These are phyloP conservation scores for Leptinotarsa peninsularis DNA, from an alignment of 2,888 invertebrate species.

Conservation along the genomic window DNA sequence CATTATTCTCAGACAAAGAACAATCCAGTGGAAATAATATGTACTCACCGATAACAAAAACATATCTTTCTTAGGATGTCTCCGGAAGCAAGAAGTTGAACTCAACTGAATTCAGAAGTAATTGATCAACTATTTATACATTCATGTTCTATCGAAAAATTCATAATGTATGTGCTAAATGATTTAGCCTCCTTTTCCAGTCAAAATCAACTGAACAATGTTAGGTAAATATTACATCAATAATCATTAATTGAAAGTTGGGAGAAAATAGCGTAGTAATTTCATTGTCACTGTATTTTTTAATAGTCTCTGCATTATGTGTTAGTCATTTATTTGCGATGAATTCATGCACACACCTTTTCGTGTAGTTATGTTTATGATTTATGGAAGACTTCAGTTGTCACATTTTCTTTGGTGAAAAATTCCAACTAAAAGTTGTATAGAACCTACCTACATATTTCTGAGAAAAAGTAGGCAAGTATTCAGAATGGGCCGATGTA, in stretches of 20 bases:
- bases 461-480: too few species aligned
- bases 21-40: background rate
- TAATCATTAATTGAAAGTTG: constrained; percentile 33
- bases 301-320: background rate
- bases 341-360: constrained; percentile 3
- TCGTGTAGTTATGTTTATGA: background rate
- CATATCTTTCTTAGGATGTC: constrained; percentile 32
- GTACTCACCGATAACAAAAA: constrained; percentile 33
- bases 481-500: too few species aligned
- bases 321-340: background rate
- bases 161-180: constrained; percentile 38
- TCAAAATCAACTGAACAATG: constrained; percentile 30
- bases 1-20: background rate
- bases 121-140: constrained; percentile 37
- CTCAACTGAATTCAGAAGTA: constrained; percentile 31
- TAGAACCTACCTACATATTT: too few species aligned
- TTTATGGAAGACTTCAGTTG: too few species aligned
- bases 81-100: constrained; percentile 24
- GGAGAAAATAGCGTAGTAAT: constrained; percentile 23
- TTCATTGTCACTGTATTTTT: constrained; percentile 16
- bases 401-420: too few species aligned
- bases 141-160: constrained; percentile 18
- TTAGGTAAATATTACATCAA: constrained; percentile 37
- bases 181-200: constrained; percentile 35
- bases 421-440: too few species aligned